Evolutionary conservation across 2,888 invertebrate genomes (phyloP), one percentile per base, ranked within the genome.

Genomic region (Spialia ferax): DNA sequence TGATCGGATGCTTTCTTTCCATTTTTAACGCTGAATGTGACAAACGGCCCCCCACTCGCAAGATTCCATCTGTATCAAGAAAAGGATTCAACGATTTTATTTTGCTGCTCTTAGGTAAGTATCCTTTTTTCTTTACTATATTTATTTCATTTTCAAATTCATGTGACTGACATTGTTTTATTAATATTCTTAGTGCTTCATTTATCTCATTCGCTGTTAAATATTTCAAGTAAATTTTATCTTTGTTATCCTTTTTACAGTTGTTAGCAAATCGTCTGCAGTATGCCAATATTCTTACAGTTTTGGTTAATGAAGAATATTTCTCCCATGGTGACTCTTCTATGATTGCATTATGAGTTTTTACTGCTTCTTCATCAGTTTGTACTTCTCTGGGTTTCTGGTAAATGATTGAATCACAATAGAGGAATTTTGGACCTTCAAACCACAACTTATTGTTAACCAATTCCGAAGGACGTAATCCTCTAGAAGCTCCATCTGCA

Each of bases 31-130:
- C 26, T 2, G 59, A 59, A 45, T 42, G 23, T 26, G 15, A 42
- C 10, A 59, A 22, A 13, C 59, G 59, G 8, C 59, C 59, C n/a
- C 59, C 59, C 22, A 59, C 59, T 59, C 59, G 42, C 11, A 59
- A 59, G 20, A 59, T 1, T 15, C 59, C 42, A 59, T 45, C 26
- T 23, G 23, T 10, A 8, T 59, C 59, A 26, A 59, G 59, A 42
- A 42, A 59, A 1, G 38, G n/a, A 59, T 59, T 45, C 13, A 35
- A 35, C 13, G 13, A 35, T 13, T 6, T 35, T 13, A 35, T 1
- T 13, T 35, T 35, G 13, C 4, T 11, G 1, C 13, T 13, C 13
- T 35, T 45, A 5, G 45, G 45, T 45, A 45, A 45, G 45, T 18
- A 5, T 5, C 1, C 8, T 8, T 7, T 45, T 6, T 15, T 45